phyloP scores from a whole-genome alignment of 2,113 vertebrate species.

The Psophia crepitans region DNA sequence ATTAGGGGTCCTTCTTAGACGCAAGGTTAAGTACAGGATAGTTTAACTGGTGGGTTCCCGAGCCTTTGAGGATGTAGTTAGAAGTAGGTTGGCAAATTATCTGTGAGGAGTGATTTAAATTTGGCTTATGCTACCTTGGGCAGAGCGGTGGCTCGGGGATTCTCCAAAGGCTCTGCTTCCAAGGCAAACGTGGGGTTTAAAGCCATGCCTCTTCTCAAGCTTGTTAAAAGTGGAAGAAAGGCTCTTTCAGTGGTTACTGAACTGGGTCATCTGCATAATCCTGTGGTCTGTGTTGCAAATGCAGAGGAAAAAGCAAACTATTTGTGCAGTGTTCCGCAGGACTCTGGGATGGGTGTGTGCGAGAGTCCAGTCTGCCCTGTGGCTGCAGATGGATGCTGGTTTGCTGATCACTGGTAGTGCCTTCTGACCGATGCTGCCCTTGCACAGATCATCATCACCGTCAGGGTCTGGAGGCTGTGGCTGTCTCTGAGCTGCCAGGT shows the following conservation, averaged over 20 bases:
- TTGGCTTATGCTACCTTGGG: not conserved
- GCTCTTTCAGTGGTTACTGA: not conserved
- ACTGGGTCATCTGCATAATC: not conserved
- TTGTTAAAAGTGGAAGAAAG: not conserved
- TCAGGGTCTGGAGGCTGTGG: accelerated
- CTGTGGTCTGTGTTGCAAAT: not conserved
- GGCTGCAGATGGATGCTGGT: accelerated
- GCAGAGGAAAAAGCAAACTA: not conserved
- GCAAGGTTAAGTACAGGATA: not conserved
- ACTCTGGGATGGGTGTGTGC: not conserved
- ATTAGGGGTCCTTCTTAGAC: not conserved
- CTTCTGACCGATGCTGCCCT: not conserved
- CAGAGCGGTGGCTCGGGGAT: not conserved
- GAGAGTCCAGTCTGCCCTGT: not conserved
- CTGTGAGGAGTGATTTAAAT: not conserved
- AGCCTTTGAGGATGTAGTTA: not conserved
- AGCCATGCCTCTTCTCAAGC: not conserved
- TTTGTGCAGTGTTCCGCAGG: not conserved
- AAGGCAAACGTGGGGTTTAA: not conserved
- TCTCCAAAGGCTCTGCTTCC: not conserved
- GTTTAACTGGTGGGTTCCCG: not conserved
- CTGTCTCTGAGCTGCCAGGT: not conserved
- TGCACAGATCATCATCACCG: not conserved
- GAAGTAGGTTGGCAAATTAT: not conserved
- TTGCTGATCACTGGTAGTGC: not conserved